Base-by-base conservation (phyloP, 2,888 invertebrate genomes). In the Drosophila prostipennis region DNA sequence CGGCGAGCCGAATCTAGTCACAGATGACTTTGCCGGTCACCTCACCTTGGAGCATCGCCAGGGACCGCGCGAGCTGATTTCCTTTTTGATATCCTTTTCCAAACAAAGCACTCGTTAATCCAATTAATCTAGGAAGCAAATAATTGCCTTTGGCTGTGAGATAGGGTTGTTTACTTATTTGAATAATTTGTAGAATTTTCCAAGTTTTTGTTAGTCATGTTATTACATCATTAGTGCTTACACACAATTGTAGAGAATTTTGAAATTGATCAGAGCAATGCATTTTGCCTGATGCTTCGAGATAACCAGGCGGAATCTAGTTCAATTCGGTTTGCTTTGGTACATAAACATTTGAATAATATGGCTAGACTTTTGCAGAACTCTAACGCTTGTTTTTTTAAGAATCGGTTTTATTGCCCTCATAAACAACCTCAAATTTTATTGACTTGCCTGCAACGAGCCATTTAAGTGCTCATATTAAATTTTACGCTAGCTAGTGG, bases 21-120 rank as follows among this genome's bases (percentile, higher is more conserved):
- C 98, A 76, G 98, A 99, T 93, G 99, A 99, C 94, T 98, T 99
- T 93, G 96, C 98, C 79, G 97, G 97, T 89, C 99, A 99, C 94
- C 95, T 99, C 90, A 96, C 97, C 73, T 93, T 98, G 83, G 98
- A 99, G 92, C 99, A 99, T 93, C 95, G 98, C 89, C 95, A 95
- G 90, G 96, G 96, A 89, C 95, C 96, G 84, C 94, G 98, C 92
- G 98, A 98, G 94, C 94, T 98, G 90, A 98, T 97, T 92, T 96
- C 97, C 86, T 97, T 97, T 94, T 93, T 97, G 90, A 95, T 95
- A 95, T 95, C 95, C 95, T 94, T 94, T 94, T 93, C 73, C 52
- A 72, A 74, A 56, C 53, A 49, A 45, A 26, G 26, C 26, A 26
- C 26, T 26, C 26, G 6, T 6, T 26, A 26, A 4, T 26, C 26